Percentiles rank a stretch among this genome's conserved stretches.
phyloP scores from a whole-genome alignment of 2,888 invertebrate genomes.

The Agrochola litura region DNA sequence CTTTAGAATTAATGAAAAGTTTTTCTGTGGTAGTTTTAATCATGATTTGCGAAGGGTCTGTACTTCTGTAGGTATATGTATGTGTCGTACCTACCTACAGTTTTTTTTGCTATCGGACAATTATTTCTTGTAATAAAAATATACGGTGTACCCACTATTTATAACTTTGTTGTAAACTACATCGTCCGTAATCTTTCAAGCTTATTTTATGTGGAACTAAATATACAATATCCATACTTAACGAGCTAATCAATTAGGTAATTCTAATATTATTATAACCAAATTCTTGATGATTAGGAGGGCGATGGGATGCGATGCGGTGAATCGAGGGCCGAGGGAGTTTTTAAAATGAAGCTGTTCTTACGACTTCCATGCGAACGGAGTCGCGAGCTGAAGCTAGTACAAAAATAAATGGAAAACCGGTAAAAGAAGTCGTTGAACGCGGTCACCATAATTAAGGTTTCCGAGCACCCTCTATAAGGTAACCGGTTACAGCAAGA shows the following conservation, averaged over 20 bases:
- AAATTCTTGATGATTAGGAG: no score
- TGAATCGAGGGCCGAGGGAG: no score
- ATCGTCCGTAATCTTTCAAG: neutral
- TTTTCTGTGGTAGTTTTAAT: neutral
- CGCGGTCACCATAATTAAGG: neutral
- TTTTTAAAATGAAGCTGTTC: neutral
- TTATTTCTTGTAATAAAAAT: neutral
- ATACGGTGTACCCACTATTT: neutral
- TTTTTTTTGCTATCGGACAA: neutral
- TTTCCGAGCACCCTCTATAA: slow-evolving; percentile 9
- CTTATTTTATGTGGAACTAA: neutral
- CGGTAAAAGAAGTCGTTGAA: slow-evolving; percentile 15
- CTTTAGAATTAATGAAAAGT: no score
- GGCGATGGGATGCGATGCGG: neutral
- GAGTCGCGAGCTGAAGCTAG: neutral
- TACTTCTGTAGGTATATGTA: neutral
- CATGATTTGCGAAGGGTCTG: neutral
- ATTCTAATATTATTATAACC: no score
- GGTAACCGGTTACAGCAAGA: slow-evolving; percentile 36
- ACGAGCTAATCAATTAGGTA: no score
- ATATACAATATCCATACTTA: no score
- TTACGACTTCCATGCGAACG: neutral
- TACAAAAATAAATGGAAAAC: slow-evolving; percentile 28
- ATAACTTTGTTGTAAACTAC: neutral
- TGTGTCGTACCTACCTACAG: no score